Conservation (phyloP, 2,113 vertebrate species). For the Gobiocypris rarus region DNA sequence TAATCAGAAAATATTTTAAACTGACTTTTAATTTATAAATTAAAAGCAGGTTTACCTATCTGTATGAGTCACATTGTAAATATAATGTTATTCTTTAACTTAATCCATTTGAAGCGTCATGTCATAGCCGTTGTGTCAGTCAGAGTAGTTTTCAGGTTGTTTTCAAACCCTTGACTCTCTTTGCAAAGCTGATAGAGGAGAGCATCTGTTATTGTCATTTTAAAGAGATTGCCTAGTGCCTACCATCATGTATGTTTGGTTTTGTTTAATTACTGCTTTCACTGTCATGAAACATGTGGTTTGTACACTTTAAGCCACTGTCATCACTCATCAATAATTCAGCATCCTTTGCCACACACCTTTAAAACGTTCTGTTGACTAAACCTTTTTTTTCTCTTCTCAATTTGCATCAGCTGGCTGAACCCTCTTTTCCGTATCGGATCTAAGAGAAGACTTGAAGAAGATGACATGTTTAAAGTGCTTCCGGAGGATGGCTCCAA, state of each 20-base stretch:
- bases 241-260: not conserved
- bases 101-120: not conserved
- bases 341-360: not conserved
- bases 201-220: not conserved
- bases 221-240: not conserved
- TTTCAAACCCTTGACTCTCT: not conserved
- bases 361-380: constrained; percentile 6
- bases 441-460: constrained; percentile 86
- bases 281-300: not conserved
- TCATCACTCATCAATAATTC: constrained; percentile 6
- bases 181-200: not conserved
- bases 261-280: not conserved
- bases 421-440: constrained; percentile 89
- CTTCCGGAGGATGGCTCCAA: constrained; percentile 85
- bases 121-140: not conserved
- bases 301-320: not conserved
- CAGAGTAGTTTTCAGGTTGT: not conserved
- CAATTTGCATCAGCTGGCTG: constrained; percentile 83
- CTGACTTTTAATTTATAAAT: not conserved
- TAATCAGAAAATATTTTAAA: not conserved
- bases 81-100: not conserved
- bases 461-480: constrained; percentile 93
- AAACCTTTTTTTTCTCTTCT: not conserved
- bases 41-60: too few relatives aligned
- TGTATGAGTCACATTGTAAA: not conserved